Evolutionary conservation across 2,797 vertebrate genomes (phyloP).

Genomic region (Meriones psammophilus): DNA sequence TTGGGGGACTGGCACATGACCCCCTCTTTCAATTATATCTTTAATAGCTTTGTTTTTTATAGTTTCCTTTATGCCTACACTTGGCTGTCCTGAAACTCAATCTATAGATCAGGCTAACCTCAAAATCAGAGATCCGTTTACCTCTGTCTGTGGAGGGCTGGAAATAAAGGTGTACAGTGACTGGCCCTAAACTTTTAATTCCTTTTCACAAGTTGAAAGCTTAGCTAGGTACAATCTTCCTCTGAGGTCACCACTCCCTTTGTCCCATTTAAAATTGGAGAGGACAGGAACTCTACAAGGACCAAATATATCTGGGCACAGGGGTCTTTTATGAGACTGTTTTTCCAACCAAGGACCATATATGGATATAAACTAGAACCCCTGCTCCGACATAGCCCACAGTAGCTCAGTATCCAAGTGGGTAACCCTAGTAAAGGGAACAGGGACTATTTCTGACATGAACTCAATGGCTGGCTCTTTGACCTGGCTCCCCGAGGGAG

Average conservation of each 20-base stretch:
- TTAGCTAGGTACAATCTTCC: background rate
- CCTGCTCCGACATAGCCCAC: no score
- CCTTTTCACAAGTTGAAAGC: background rate
- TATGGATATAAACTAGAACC: no score
- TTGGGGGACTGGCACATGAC: background rate
- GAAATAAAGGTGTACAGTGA: background rate
- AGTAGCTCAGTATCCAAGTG: no score
- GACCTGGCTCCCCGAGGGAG: no score
- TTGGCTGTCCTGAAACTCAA: background rate
- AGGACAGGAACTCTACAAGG: no score
- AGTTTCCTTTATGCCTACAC: background rate
- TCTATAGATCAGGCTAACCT: background rate
- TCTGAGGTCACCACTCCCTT: background rate
- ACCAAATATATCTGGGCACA: no score
- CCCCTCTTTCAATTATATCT: background rate
- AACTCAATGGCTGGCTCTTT: no score
- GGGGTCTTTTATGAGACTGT: no score
- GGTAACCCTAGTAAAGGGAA: no score
- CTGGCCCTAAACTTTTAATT: background rate
- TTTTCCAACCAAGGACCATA: no score
- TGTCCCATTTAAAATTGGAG: background rate
- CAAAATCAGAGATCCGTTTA: background rate
- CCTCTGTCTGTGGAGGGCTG: background rate
- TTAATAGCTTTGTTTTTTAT: background rate
- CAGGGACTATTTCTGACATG: no score